These are phyloP conservation scores for Gymnobelideus leadbeateri DNA, from an alignment of 2,113 vertebrate species.

Conservation along the genomic window DNA sequence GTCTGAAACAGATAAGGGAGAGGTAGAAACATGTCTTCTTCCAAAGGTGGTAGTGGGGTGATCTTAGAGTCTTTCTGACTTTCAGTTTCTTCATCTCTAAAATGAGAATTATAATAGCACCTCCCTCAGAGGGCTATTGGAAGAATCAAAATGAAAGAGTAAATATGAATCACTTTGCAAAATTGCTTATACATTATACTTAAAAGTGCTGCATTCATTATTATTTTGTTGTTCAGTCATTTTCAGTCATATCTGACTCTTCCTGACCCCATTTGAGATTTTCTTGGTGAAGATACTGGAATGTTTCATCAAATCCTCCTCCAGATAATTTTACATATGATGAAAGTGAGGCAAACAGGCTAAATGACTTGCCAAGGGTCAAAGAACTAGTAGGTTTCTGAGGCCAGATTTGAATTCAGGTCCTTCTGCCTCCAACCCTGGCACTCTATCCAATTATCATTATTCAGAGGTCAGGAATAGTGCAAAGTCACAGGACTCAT, in stretches of 20 bases:
- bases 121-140: background rate
- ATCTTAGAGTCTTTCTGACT: background rate
- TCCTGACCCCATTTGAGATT: no score
- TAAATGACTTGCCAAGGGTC: no score
- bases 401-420: background rate
- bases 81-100: background rate
- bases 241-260: no score
- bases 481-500: background rate
- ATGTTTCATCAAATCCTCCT: no score
- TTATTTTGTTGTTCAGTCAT: no score
- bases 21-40: background rate
- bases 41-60: background rate
- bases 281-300: no score
- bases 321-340: no score
- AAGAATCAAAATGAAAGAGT: background rate
- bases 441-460: background rate
- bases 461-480: background rate
- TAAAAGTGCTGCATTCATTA: background rate
- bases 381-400: no score
- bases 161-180: background rate
- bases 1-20: background rate
- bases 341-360: no score
- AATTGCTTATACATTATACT: background rate
- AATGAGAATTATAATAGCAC: background rate
- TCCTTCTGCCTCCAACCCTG: background rate